Base-by-base conservation (phyloP, 2,888 invertebrate genomes). In the Agonum fuliginosum region DNA sequence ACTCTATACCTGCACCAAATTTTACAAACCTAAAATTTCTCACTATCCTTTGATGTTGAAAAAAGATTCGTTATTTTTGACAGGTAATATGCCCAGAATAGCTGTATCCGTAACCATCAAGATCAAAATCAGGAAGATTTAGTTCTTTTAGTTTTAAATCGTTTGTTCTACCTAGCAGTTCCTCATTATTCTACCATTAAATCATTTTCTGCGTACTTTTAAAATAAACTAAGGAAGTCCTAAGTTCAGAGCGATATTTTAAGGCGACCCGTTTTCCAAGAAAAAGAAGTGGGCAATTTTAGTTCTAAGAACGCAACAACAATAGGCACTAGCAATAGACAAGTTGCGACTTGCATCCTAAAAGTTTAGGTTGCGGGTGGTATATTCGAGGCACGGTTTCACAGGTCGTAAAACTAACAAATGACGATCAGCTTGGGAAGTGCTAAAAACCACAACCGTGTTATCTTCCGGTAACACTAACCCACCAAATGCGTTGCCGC, bases 401-500 rank as follows among this genome's bases (percentile, higher is more conserved):
- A 58, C 37, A 73, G 43, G 27, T 70, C 73, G 24, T 41, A 73
- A 73, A 48, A 58, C 14, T 22, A 54, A 62, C 74, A 62, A 74
- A 74, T 62, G 74, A 73, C 54, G 43, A 43, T 58, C 58, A 22
- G 34, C 30, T 19, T 34, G 48, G 62, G 62, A 74, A 74, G 74
- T 74, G 74, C 74, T 74, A 74, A 74, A 69, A 74, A 62, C 74
- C 72, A 73, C 58, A 73, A 74, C 58, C 58, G 22, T 74, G 62
- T 73, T 73, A 73, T 73, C 72, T 73, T 73, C 72, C 72, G 72
- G 74, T 43, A 62, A 74, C 24, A 27, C 62, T 37, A 54, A 69
- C 41, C 6, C 34, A 43, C 19, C 43, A 41, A 71, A 48, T 30
- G 41, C 8, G 37, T 70, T 30, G 22, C 43, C 70, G 43, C 46